Percentiles rank a stretch among this genome's conserved stretches.
Evolutionary conservation across 2,113 vertebrate genomes (phyloP).

Genomic region (human): GRCh38 chr17:30489501-30490000

Average conservation of each 20-base stretch:
- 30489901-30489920: neutral
- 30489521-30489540: neutral
- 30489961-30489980: neutral
- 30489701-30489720: slow-evolving; percentile 28
- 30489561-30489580: neutral
- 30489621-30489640: neutral
- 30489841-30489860: slow-evolving; percentile 37
- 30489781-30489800: neutral
- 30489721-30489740: neutral
- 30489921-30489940: neutral
- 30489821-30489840: slow-evolving; percentile 35
- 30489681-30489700: neutral
- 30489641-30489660: slow-evolving; percentile 39
- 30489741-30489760: slow-evolving; percentile 44
- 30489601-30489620: slow-evolving; percentile 33
- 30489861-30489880: neutral
- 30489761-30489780: neutral
- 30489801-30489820: neutral
- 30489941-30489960: neutral
- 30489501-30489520: neutral
- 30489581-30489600: neutral
- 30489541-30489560: neutral
- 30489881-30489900: neutral
- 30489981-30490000: slow-evolving; percentile 29
- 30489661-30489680: neutral